phyloP scores from a whole-genome alignment of 2,113 vertebrate genomes.

The Callipepla squamata region DNA sequence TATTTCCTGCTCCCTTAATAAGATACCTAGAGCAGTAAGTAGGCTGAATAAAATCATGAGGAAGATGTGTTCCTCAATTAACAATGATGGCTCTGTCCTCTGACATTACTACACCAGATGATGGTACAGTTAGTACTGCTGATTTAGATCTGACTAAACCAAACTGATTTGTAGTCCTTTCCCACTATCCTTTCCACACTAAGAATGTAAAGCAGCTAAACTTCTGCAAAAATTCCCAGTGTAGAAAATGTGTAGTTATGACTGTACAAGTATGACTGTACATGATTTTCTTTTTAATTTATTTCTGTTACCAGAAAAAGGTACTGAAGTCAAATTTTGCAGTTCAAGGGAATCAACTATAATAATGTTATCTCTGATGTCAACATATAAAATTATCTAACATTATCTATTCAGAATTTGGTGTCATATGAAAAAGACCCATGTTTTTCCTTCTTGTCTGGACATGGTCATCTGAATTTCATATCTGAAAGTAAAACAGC shows the following conservation, averaged over 20 bases:
- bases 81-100: background rate
- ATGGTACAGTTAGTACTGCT: background rate
- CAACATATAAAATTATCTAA: slow-evolving; percentile 32
- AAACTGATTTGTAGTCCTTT: background rate
- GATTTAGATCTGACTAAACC: background rate
- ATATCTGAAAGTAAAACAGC: slow-evolving; percentile 55
- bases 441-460: slow-evolving; percentile 45
- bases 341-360: slow-evolving; percentile 27
- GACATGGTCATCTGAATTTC: slow-evolving; percentile 59
- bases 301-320: background rate
- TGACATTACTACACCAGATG: background rate
- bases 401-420: slow-evolving; percentile 52
- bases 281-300: background rate
- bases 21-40: background rate
- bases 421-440: slow-evolving; percentile 26
- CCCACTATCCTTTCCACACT: background rate
- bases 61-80: background rate
- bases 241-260: background rate
- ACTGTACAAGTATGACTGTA: background rate
- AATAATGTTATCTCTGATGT: slow-evolving; percentile 36
- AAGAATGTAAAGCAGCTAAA: background rate
- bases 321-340: slow-evolving; percentile 4
- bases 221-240: background rate
- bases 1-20: background rate
- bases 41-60: background rate